phyloP scores from a whole-genome alignment of 2,888 invertebrate genomes.

The Protodeltote pygarga region DNA sequence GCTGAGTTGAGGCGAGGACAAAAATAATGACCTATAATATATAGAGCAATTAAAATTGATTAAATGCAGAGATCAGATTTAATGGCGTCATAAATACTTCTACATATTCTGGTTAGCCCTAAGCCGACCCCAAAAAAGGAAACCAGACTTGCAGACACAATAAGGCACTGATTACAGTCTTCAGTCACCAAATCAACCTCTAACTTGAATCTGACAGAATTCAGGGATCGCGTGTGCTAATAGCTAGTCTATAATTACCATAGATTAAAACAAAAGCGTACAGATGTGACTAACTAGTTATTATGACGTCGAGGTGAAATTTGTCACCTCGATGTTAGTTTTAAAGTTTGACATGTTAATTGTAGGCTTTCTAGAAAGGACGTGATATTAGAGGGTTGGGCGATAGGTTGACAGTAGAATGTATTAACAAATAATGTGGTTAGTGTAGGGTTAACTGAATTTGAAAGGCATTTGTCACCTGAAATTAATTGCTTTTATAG shows the following conservation, averaged over 20 bases:
- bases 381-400: slow-evolving; percentile 13
- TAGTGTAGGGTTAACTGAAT: slow-evolving; percentile 8
- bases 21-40: too few species aligned
- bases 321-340: slow-evolving; percentile 36
- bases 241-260: background rate
- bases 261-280: slow-evolving; percentile 9
- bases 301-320: slow-evolving; percentile 24
- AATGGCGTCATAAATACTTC: too few species aligned
- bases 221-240: background rate
- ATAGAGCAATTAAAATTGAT: too few species aligned
- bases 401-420: slow-evolving; percentile 25
- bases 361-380: slow-evolving; percentile 19
- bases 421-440: slow-evolving; percentile 22
- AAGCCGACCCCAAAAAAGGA: too few species aligned
- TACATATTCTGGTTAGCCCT: too few species aligned
- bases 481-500: background rate
- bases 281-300: slow-evolving; percentile 17
- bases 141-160: too few species aligned
- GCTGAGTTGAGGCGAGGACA: too few species aligned
- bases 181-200: background rate
- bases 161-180: too few species aligned
- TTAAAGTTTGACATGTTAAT: slow-evolving; percentile 43
- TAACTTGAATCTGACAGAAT: background rate
- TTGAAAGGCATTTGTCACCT: background rate
- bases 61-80: too few species aligned